These are phyloP conservation scores for Leptothorax acervorum DNA, from an alignment of 2,888 invertebrate genomes.

Conservation along the genomic window DNA sequence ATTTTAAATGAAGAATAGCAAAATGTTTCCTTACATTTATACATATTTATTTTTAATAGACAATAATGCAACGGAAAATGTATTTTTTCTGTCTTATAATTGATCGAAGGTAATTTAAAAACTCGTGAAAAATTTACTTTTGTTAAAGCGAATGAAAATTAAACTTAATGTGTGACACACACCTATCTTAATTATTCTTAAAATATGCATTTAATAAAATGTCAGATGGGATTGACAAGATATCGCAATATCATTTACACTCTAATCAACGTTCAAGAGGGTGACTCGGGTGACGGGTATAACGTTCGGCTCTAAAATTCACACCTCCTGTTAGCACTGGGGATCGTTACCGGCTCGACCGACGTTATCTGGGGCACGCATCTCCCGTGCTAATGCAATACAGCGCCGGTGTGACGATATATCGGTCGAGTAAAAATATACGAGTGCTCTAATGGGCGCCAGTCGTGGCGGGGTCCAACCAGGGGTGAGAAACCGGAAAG, in stretches of 20 bases:
- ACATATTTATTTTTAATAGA: neutral
- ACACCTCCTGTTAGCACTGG: constrained; percentile 64
- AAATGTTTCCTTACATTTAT: neutral
- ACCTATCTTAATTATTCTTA: constrained; percentile 5
- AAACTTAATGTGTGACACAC: neutral
- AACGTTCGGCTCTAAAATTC: constrained; percentile 58
- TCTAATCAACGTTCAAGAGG: constrained; percentile 14
- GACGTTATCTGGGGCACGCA: constrained; percentile 62
- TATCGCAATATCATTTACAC: constrained; percentile 31
- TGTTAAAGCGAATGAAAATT: neutral
- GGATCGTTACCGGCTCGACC: constrained; percentile 65
- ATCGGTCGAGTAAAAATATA: constrained; percentile 58
- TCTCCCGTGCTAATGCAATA: constrained; percentile 53
- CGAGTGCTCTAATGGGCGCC: constrained; percentile 64
- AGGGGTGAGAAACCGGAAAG: constrained; percentile 58
- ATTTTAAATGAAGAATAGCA: neutral
- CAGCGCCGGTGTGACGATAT: constrained; percentile 52
- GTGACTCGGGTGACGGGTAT: neutral
- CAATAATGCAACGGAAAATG: neutral
- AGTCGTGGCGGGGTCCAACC: constrained; percentile 28
- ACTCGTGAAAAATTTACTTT: neutral
- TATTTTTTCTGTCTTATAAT: neutral
- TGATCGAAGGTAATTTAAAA: neutral
- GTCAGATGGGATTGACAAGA: neutral
- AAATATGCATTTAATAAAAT: constrained; percentile 1